Percentiles rank a stretch among this genome's conserved stretches.
phyloP scores from a whole-genome alignment of 2,113 vertebrate genomes.

The Girardinichthys multiradiatus region DNA sequence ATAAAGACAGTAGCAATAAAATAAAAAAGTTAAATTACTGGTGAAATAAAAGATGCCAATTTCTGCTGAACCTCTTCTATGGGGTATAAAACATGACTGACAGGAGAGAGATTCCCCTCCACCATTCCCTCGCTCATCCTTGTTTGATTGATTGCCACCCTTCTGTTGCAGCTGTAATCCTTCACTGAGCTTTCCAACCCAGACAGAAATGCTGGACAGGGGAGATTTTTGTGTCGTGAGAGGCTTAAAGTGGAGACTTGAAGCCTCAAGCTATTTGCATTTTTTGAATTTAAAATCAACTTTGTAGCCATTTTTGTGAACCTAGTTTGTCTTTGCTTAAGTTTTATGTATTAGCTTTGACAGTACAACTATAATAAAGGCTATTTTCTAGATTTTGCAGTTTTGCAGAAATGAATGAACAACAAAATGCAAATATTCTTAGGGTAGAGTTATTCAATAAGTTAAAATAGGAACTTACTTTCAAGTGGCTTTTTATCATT shows the following conservation, averaged over 20 bases:
- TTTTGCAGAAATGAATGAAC: background rate
- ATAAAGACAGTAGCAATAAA: conserved; percentile 38
- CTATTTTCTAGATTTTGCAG: background rate
- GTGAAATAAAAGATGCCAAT: conserved; percentile 37
- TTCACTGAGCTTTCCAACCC: conserved; percentile 43
- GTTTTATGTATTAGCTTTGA: background rate
- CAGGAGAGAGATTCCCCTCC: conserved; percentile 42
- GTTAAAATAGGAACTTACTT: background rate
- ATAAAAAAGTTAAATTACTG: conserved; percentile 27
- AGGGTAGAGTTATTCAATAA: background rate
- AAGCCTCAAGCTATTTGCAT: conserved; percentile 17
- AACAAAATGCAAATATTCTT: background rate
- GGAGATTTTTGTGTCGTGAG: conserved; percentile 18
- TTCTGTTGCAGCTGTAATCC: conserved; percentile 61
- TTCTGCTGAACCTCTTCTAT: conserved; percentile 36
- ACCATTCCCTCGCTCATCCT: conserved; percentile 48
- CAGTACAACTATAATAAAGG: background rate
- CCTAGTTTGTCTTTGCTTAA: background rate
- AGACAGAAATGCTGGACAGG: conserved; percentile 45
- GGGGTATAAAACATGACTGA: conserved; percentile 59
- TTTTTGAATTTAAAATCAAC: conserved; percentile 12
- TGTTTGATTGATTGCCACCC: conserved; percentile 64
- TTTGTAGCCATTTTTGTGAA: background rate
- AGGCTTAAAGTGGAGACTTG: conserved; percentile 14
- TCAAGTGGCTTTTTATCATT: no score